These are phyloP conservation scores for Mycogona germanica DNA, from an alignment of 2,888 invertebrate genomes.

Conservation along the genomic window DNA sequence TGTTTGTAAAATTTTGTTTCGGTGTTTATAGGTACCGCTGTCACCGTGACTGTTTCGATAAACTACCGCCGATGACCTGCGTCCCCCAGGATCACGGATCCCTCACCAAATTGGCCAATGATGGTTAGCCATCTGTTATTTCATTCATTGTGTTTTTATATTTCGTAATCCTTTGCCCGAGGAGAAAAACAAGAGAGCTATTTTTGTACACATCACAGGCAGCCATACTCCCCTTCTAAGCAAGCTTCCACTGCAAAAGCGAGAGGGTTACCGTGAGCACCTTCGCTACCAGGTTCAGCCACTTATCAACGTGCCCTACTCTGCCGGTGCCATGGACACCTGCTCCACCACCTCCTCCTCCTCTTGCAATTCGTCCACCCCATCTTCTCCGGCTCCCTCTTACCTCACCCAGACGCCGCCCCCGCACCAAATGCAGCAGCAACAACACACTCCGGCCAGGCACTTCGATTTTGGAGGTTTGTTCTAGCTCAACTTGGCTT, in stretches of 20 bases:
- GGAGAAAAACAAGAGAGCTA: not conserved
- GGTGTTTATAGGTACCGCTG: conserved; percentile 44
- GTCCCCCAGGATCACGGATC: conserved; percentile 54
- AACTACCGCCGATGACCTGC: conserved; percentile 30
- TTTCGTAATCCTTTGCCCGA: not conserved
- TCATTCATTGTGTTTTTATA: too few relatives aligned
- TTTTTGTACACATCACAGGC: conserved; percentile 7
- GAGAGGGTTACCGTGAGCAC: conserved; percentile 17
- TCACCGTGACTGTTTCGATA: conserved; percentile 65
- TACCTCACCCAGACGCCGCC: conserved; percentile 30
- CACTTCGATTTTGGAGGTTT: conserved; percentile 65
- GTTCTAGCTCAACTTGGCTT: too few relatives aligned
- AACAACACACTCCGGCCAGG: too few relatives aligned
- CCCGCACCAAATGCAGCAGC: too few relatives aligned
- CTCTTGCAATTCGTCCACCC: conserved; percentile 92
- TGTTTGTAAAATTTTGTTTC: not conserved
- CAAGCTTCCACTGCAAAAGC: conserved; percentile 21
- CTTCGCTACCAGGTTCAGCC: conserved; percentile 9
- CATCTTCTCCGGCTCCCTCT: conserved; percentile 76
- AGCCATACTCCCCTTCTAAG: conserved; percentile 21
- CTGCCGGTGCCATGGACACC: conserved; percentile 52
- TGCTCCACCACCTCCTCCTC: conserved; percentile 91
- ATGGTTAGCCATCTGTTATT: not conserved
- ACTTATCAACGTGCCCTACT: not conserved
- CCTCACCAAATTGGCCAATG: conserved; percentile 5